These are phyloP conservation scores for Rhodeus uyekii DNA, from an alignment of 2,797 vertebrate species.

Conservation along the genomic window DNA sequence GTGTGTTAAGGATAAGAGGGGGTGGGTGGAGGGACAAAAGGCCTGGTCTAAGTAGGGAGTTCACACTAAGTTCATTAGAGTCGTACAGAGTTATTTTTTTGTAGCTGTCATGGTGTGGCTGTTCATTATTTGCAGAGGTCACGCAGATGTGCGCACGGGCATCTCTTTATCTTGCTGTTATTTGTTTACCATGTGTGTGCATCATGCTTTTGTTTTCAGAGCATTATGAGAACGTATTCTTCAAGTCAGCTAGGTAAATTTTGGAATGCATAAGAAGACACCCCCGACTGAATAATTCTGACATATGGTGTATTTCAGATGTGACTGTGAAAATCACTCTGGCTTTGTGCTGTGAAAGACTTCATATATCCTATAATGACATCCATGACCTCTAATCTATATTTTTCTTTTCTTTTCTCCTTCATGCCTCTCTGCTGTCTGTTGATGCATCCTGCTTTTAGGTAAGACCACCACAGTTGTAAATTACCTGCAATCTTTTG, in stretches of 20 bases:
- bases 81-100: constrained; percentile 40
- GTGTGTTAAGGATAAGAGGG: constrained; percentile 14
- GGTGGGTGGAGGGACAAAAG: constrained; percentile 7
- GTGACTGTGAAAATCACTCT: background rate
- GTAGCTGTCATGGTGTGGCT: constrained; percentile 22
- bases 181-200: constrained; percentile 27
- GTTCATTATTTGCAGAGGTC: constrained; percentile 39
- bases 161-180: constrained; percentile 30
- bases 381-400: constrained; percentile 18
- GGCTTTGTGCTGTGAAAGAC: background rate
- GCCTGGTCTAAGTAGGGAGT: constrained; percentile 37
- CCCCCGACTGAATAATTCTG: background rate
- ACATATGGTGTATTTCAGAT: background rate
- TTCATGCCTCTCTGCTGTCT: constrained; percentile 25
- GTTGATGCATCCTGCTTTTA: constrained; percentile 45
- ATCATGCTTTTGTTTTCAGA: constrained; percentile 11
- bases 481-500: constrained; percentile 26
- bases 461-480: constrained; percentile 53
- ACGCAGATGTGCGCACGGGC: constrained; percentile 49
- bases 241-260: background rate
- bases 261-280: background rate
- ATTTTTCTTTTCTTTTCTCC: constrained; percentile 28
- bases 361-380: constrained; percentile 5
- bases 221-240: background rate
- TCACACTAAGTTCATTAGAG: constrained; percentile 46